Evolutionary conservation across 37 sponge, comb jelly and placozoan species (phyloP), one percentile per base, ranked within the genome.

Genomic region (Cladorhizidae sp.): DNA sequence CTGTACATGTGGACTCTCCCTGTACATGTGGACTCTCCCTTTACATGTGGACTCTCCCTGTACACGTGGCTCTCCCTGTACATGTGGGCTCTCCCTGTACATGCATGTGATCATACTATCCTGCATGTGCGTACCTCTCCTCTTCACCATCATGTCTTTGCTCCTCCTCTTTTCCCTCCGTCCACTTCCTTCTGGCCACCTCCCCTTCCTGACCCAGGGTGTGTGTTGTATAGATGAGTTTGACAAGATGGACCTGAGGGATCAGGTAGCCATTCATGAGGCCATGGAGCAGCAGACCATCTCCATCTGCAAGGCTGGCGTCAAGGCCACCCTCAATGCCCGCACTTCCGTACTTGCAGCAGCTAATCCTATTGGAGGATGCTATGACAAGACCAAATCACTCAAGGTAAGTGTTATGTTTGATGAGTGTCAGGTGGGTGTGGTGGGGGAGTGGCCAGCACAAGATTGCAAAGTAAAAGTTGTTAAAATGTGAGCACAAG

Each of bases 201-300:
- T 56, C 29, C 42, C 75, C 51, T 38, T 26, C 31, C 1, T 31
- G 18, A 14, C 25, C 11, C 83, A 97, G 97, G 99, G 99, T 82
- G 95, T 98, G 65, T 98, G 99, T 54, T 98, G 99, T 76, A 98
- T 98, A 63, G 99, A 98, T 86, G 99, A 98, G 82, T 98, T 98
- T 87, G 99, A 98, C 52, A 98, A 98, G 91, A 98, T 98, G 99
- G 99, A 98, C 36, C 87, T 74, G 28, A 57, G 86, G 41, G 99
- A 98, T 78, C 99, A 98, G 65, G 97, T 96, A 35, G 99, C 99
- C 41, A 98, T 98, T 36, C 99, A 98, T 56, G 99, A 98, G 72
- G 97, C 97, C n/a, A 98, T 98, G 99, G 99, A 98, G 69, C 99
- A 98, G 67, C 99, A 98, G 87, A 98, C 99, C 73, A 96, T 98